A percentile compares a stretch with the other conserved stretches of the same genome.
Conservation (phyloP, 2,888 invertebrate species). For the Thera britannica region DNA sequence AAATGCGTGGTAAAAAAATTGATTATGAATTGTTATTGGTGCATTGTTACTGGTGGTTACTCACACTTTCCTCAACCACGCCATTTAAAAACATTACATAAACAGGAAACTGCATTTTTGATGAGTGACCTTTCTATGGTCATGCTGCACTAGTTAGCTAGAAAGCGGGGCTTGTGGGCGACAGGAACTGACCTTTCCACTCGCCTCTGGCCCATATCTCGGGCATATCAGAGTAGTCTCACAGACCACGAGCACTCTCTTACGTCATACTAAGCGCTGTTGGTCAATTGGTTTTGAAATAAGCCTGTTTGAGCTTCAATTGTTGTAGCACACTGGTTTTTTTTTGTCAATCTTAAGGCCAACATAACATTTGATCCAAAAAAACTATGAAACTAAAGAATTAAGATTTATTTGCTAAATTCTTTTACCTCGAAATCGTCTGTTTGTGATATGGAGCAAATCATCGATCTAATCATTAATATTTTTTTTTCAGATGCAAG, state of each 20-base stretch:
- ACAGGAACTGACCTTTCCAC: conserved; percentile 76
- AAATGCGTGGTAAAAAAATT: background rate
- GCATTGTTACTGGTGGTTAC: background rate
- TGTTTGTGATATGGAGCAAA: too few species aligned
- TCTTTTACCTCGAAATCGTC: too few species aligned
- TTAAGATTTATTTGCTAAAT: too few species aligned
- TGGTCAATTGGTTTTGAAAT: background rate
- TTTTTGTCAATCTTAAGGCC: background rate
- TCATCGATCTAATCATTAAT: too few species aligned
- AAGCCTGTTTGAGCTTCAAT: background rate
- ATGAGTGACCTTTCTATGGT: conserved; percentile 52
- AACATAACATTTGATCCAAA: too few species aligned
- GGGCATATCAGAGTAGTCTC: conserved; percentile 42
- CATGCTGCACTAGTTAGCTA: conserved; percentile 74
- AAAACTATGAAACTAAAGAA: too few species aligned
- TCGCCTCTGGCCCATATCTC: conserved; percentile 72
- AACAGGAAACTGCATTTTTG: conserved; percentile 51
- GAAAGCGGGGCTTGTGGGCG: conserved; percentile 69
- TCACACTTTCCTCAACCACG: conserved; percentile 15
- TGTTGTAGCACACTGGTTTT: background rate
- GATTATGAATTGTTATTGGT: background rate
- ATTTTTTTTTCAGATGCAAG: too few species aligned
- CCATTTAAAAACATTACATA: conserved; percentile 37
- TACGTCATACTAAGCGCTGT: conserved; percentile 8
- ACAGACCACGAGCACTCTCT: conserved; percentile 13